These are phyloP conservation scores for Cyphomyrus discorhynchus DNA, from an alignment of 2,113 vertebrate genomes.

Conservation along the genomic window DNA sequence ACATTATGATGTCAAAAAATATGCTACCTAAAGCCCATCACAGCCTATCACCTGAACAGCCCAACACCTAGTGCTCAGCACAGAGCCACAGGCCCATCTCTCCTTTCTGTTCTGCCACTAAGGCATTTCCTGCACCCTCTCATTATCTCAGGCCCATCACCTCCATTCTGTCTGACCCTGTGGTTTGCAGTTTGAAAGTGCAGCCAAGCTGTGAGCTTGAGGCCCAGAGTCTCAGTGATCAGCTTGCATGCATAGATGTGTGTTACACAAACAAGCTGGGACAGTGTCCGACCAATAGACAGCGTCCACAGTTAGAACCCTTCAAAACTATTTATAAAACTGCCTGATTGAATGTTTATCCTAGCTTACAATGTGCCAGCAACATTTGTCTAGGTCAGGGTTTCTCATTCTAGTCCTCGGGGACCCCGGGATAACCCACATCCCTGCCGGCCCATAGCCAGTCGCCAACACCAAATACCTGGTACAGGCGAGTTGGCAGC, in stretches of 20 bases:
- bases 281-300: not conserved
- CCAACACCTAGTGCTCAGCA: not conserved
- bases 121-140: not conserved
- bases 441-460: not conserved
- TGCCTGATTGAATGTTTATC: not conserved
- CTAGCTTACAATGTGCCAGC: not conserved
- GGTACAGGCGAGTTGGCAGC: not conserved
- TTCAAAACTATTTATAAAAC: not conserved
- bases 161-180: not conserved
- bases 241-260: not conserved
- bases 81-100: not conserved
- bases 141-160: not conserved
- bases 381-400: not conserved
- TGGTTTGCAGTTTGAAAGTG: not conserved
- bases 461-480: not conserved
- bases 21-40: not conserved
- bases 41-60: not conserved
- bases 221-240: not conserved
- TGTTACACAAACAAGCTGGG: not conserved
- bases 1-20: not conserved
- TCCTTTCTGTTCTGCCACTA: not conserved
- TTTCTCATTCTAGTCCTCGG: not conserved
- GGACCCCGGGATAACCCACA: not conserved
- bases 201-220: not conserved
- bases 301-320: not conserved